phyloP scores from a whole-genome alignment of 2,888 invertebrate genomes.

The Kuschelorhynchus macadamiae region DNA sequence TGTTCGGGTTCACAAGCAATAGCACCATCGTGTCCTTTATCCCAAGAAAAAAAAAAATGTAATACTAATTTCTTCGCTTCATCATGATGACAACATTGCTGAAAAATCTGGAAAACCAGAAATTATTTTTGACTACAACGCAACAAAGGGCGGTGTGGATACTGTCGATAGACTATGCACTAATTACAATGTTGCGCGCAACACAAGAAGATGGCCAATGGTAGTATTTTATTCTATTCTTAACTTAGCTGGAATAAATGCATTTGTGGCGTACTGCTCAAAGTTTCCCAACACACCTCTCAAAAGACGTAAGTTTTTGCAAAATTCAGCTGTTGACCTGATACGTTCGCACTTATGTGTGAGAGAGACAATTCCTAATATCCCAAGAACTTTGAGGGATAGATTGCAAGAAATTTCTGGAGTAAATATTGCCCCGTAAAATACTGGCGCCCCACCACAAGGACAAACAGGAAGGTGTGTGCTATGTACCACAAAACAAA shows the following conservation, averaged over 20 bases:
- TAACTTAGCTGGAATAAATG: slow-evolving; percentile 7
- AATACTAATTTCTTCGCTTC: slow-evolving; percentile 32
- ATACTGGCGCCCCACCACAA: slow-evolving; percentile 18
- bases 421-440: slow-evolving; percentile 15
- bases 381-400: slow-evolving; percentile 30
- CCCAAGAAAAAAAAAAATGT: slow-evolving; percentile 37
- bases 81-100: slow-evolving; percentile 19
- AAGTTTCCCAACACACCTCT: slow-evolving; percentile 27
- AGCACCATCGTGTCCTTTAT: no score
- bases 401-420: slow-evolving; percentile 22
- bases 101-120: slow-evolving; percentile 3
- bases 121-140: neutral
- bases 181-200: neutral
- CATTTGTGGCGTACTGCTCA: slow-evolving; percentile 21
- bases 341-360: slow-evolving; percentile 31
- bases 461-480: slow-evolving; percentile 30
- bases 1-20: slow-evolving; percentile 29
- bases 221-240: slow-evolving; percentile 36
- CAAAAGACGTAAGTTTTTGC: slow-evolving; percentile 27
- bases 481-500: slow-evolving; percentile 22
- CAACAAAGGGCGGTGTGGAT: neutral
- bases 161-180: no score
- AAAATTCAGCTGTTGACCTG: slow-evolving; percentile 22
- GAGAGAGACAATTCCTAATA: slow-evolving; percentile 17
- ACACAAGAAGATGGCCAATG: slow-evolving; percentile 36